Evolutionary conservation across 2,113 vertebrate genomes (phyloP).

Genomic region (Aegithalos caudatus): DNA sequence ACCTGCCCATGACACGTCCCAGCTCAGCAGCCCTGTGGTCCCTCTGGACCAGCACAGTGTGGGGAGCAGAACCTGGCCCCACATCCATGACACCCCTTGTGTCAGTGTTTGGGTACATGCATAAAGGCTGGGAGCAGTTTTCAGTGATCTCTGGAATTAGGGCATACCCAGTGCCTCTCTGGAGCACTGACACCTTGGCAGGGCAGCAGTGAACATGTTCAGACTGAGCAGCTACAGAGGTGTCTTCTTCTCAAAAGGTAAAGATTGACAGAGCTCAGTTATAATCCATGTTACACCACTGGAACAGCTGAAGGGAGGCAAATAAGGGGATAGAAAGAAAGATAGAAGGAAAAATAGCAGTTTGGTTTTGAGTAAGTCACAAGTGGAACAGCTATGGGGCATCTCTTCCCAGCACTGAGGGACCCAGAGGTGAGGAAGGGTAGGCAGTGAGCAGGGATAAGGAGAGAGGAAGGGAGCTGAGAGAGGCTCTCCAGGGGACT

Average conservation of each 20-base stretch:
- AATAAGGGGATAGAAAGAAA: background rate
- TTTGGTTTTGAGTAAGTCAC: background rate
- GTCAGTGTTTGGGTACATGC: fast-evolving
- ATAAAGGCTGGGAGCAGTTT: background rate
- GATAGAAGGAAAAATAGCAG: background rate
- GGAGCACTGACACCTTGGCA: background rate
- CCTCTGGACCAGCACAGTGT: background rate
- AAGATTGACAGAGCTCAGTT: background rate
- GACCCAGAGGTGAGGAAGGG: background rate
- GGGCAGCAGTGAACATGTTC: background rate
- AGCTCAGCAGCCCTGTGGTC: fast-evolving
- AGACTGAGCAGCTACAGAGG: background rate
- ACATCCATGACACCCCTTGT: background rate
- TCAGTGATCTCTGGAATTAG: background rate
- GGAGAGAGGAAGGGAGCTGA: background rate
- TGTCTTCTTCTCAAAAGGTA: fast-evolving
- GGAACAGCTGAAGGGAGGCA: background rate
- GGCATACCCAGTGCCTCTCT: background rate
- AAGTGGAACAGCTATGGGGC: background rate
- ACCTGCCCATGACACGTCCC: fast-evolving
- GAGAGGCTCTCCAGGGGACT: background rate
- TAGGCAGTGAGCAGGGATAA: background rate
- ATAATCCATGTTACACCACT: background rate
- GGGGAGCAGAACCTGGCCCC: background rate
- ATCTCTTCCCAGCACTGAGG: background rate